Base-by-base conservation (phyloP, 1,140 invertebrate genomes). In the Cataglyphis hispanica region DNA sequence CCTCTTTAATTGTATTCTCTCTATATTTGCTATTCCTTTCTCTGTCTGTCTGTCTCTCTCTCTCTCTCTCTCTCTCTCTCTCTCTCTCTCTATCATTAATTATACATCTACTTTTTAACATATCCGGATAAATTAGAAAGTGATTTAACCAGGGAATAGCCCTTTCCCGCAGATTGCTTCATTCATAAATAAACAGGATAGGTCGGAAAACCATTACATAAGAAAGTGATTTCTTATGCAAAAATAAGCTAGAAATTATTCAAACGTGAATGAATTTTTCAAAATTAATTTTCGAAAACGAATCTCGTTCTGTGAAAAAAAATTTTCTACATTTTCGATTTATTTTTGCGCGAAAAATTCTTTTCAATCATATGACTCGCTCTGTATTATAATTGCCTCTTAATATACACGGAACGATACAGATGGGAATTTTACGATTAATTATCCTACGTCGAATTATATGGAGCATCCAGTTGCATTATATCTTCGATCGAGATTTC, bases 401-500 rank as follows among this genome's bases (percentile, higher is more conserved):
- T 34, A 66, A 13, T 25, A 58, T 34, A 2, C 19, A 11, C 63
- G 63, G 34, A 66, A 25, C 25, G 72, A 76, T 72, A 61, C 5
- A 34, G 34, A 56, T 58, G 22, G 34, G 16, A n/a, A 40, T 40
- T 40, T 40, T 40, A 2, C 72, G 56, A 76, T 76, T 53, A 67
- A 78, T 78, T 63, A 76, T n/a, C 25, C 19, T 11, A 19, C 1
- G 56, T 13, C 40, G 61, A 46, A 78, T 53, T 56, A 67, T 69
- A 66, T 50, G n/a, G 31, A n/a, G 46, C 78, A 53, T 22, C 34
- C 22, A 37, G 46, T 58, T 66, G 6, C 37, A 60, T 43, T 60
- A 43, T 40, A 25, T 40, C 60, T 72, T 69, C 25, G 53, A 72
- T 81, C 66, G 34, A 72, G 66, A 72, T 81, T 72, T 72, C 53